Evolutionary conservation across 2,113 vertebrate genomes (phyloP).

Genomic region (Zosterops hypoxanthus): DNA sequence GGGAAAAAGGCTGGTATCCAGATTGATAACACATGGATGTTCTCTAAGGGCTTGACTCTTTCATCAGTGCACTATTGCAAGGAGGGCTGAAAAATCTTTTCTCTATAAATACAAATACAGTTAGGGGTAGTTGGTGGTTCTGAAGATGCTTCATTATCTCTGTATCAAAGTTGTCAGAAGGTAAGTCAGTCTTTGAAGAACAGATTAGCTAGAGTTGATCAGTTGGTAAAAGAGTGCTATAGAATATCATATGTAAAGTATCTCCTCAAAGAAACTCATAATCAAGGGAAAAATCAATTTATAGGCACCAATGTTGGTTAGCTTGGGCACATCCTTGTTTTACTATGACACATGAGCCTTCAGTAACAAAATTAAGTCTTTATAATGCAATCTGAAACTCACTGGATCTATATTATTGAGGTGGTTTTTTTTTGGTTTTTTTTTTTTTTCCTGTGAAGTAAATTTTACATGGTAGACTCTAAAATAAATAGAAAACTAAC

Average conservation of each 20-base stretch:
- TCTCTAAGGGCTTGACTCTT: constrained; percentile 44
- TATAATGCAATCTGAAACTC: not conserved
- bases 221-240: not conserved
- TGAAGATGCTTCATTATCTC: not conserved
- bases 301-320: not conserved
- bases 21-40: constrained; percentile 19
- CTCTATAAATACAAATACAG: not conserved
- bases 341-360: not conserved
- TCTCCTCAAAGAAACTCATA: not conserved
- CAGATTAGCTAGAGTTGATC: not conserved
- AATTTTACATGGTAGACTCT: not conserved
- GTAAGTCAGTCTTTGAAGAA: not conserved
- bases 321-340: not conserved
- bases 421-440: not conserved
- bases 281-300: not conserved
- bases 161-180: not conserved
- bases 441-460: not conserved
- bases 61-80: not conserved
- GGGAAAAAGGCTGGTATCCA: constrained; percentile 26
- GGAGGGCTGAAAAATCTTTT: not conserved
- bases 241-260: not conserved
- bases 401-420: not conserved
- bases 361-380: not conserved
- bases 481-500: not conserved
- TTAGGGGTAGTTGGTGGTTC: not conserved